phyloP scores from a whole-genome alignment of 1,140 invertebrate genomes.

The Periplaneta americana region DNA sequence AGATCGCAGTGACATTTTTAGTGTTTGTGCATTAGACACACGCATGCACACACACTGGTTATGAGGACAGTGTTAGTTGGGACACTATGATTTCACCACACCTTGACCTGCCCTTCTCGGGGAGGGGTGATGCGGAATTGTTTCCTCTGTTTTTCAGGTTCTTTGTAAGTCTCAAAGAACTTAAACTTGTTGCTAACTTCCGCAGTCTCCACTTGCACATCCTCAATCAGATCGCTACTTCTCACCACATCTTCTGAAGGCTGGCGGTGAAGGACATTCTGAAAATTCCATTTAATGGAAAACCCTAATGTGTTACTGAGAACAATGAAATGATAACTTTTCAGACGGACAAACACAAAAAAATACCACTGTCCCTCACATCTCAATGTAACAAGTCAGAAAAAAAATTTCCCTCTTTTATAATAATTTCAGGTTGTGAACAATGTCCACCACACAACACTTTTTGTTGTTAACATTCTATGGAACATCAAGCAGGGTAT shows the following conservation, averaged over 20 bases:
- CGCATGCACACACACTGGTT: not conserved
- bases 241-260: constrained; percentile 66
- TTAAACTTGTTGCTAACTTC: constrained; percentile 81
- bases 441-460: too few species aligned
- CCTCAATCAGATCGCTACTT: constrained; percentile 62
- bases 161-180: constrained; percentile 85
- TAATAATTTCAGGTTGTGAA: too few species aligned
- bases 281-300: constrained; percentile 47
- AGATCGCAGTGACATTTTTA: too few species aligned
- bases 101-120: constrained; percentile 62
- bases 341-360: too few species aligned
- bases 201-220: constrained; percentile 70
- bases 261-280: constrained; percentile 35
- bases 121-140: constrained; percentile 82
- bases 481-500: too few species aligned
- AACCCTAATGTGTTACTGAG: too few species aligned
- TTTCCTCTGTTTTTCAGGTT: constrained; percentile 61
- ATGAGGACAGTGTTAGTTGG: not conserved
- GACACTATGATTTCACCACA: constrained; percentile 25
- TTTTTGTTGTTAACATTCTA: too few species aligned
- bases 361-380: too few species aligned
- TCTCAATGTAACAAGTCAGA: too few species aligned
- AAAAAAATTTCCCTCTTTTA: too few species aligned
- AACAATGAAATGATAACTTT: too few species aligned
- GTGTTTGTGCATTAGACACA: too few species aligned